Conservation (phyloP, 2,797 vertebrate genomes). For the Smutsia gigantea region DNA sequence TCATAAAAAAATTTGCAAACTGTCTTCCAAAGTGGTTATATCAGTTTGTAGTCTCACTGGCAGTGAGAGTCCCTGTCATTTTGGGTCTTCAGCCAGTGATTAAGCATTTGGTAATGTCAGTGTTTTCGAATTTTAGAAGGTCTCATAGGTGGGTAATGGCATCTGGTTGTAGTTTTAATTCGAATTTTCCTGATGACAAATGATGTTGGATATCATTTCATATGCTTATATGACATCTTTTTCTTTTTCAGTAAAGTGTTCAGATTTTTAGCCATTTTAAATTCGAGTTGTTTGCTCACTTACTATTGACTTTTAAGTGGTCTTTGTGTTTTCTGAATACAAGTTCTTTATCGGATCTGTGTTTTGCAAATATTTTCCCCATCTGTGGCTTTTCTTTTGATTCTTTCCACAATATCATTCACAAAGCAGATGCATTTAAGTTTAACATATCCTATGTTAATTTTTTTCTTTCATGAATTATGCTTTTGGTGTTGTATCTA, state of each 20-base stretch:
- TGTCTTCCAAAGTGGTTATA: neutral
- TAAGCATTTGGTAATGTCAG: neutral
- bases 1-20: neutral
- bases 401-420: neutral
- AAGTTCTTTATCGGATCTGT: neutral
- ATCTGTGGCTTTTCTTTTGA: neutral
- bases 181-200: neutral
- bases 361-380: neutral
- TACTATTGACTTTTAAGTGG: neutral
- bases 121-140: neutral
- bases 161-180: neutral
- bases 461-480: neutral
- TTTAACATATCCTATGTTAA: neutral
- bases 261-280: neutral
- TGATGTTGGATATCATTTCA: neutral
- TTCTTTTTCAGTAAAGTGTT: neutral
- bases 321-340: neutral
- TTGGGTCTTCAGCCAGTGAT: neutral
- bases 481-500: neutral
- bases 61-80: neutral
- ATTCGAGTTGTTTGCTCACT: neutral
- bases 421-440: neutral
- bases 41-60: neutral
- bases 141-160: neutral
- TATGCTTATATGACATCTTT: neutral